Evolutionary conservation across 1,140 invertebrate genomes (phyloP).

Genomic region (Samia ricini): DNA sequence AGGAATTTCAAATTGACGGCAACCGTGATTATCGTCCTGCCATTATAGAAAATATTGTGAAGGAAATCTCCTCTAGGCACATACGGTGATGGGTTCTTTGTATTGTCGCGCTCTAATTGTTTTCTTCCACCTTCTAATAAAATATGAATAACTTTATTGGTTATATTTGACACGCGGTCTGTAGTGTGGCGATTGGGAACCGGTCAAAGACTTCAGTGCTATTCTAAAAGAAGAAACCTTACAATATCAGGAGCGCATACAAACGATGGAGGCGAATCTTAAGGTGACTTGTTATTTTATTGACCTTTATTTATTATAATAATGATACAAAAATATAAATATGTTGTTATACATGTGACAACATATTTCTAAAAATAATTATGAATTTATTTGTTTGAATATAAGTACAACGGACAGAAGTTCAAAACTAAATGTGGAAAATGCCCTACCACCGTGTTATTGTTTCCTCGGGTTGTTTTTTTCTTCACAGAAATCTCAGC

Average conservation of each 20-base stretch:
- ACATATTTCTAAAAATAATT: neutral
- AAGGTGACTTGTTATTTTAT: constrained; percentile 30
- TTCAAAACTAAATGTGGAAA: too few species aligned
- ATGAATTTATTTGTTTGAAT: neutral
- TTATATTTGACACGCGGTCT: neutral
- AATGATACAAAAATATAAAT: neutral
- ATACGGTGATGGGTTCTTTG: too few species aligned
- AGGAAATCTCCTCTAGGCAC: too few species aligned
- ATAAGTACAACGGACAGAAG: too few species aligned
- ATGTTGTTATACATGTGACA: neutral
- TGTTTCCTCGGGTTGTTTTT: too few species aligned
- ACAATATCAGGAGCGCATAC: constrained; percentile 37
- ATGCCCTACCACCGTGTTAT: too few species aligned
- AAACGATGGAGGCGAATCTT: constrained; percentile 42
- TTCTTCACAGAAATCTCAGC: too few species aligned
- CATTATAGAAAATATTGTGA: too few species aligned
- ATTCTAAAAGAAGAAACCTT: constrained; percentile 22
- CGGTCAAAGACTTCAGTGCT: constrained; percentile 38
- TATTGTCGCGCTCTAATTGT: neutral
- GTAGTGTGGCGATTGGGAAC: constrained; percentile 45
- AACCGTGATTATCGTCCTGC: too few species aligned
- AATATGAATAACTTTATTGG: neutral
- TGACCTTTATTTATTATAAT: neutral
- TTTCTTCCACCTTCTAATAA: too few species aligned
- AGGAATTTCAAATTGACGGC: too few species aligned